Conservation (phyloP, 2,888 invertebrate genomes). For the Drosophila borealis region DNA sequence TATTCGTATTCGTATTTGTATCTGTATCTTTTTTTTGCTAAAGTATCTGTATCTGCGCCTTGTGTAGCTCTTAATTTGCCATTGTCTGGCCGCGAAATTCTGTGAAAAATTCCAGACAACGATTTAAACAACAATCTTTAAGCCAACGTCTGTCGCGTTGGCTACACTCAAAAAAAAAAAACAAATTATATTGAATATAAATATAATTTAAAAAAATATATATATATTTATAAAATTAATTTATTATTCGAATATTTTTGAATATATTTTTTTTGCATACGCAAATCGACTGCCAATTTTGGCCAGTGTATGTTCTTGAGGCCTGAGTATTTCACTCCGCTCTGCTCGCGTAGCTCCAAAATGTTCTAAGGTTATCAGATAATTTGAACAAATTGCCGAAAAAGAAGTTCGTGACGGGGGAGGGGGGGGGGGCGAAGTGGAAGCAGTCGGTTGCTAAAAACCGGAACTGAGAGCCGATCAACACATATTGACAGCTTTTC, state of each 20-base stretch:
- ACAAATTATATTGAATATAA: background rate
- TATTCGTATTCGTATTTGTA: constrained; percentile 13
- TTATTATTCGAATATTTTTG: too few species aligned
- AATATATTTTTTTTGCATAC: too few species aligned
- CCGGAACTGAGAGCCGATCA: constrained; percentile 17
- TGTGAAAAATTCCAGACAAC: constrained; percentile 55
- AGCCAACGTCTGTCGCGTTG: constrained; percentile 26
- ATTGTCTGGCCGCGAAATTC: constrained; percentile 56
- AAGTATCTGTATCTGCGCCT: constrained; percentile 15
- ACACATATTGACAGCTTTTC: constrained; percentile 30
- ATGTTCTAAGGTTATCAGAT: constrained; percentile 24
- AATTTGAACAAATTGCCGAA: constrained; percentile 32
- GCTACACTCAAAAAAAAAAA: constrained; percentile 42
- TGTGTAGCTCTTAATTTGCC: constrained; percentile 52
- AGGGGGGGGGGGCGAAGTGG: background rate
- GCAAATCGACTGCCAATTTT: background rate
- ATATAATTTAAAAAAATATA: too few species aligned
- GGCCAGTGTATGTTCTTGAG: background rate
- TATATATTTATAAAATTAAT: too few species aligned
- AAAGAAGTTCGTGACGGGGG: background rate
- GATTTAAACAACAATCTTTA: constrained; percentile 30
- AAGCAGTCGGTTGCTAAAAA: background rate
- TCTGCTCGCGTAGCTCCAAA: constrained; percentile 7
- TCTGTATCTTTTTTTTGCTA: constrained; percentile 8
- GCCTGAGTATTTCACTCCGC: background rate